Conservation (phyloP, 2,113 vertebrate species). For the Brachyhypopomus occidentalis region DNA sequence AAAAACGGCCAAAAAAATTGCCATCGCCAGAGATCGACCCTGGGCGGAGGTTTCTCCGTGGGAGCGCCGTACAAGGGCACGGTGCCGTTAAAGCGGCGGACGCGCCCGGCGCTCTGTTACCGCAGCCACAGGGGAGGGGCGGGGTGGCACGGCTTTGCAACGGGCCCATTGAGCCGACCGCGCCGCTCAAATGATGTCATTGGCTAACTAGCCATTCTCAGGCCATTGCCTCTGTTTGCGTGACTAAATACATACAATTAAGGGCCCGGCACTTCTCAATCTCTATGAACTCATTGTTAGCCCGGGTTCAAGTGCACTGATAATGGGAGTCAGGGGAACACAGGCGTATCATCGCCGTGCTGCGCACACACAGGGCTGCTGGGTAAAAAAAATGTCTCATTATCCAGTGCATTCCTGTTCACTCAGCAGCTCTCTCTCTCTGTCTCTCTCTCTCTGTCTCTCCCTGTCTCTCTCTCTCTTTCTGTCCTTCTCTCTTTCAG, state of each 20-base stretch:
- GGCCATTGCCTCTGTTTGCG: slow-evolving; percentile 99
- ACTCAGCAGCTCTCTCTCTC: slow-evolving; percentile 68
- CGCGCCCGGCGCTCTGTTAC: slow-evolving; percentile 22
- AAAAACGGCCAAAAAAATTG: slow-evolving; percentile 3
- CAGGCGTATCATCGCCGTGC: slow-evolving; percentile 81
- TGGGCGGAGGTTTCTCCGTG: neutral
- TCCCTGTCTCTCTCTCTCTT: slow-evolving; percentile 45
- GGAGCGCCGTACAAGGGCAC: slow-evolving; percentile 10
- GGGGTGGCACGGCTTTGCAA: slow-evolving; percentile 79
- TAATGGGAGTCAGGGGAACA: slow-evolving; percentile 96
- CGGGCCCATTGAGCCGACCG: slow-evolving; percentile 88
- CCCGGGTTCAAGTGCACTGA: slow-evolving; percentile 98
- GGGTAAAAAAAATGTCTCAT: slow-evolving; percentile 88
- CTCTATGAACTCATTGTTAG: slow-evolving; percentile 99
- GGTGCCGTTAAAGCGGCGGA: slow-evolving; percentile 36
- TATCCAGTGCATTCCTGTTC: slow-evolving; percentile 78
- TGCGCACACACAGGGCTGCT: slow-evolving; percentile 78
- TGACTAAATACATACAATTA: slow-evolving; percentile 99
- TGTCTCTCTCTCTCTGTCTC: slow-evolving; percentile 50
- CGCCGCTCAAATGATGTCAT: slow-evolving; percentile 93
- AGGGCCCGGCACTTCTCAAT: slow-evolving; percentile 94
- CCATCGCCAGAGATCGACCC: neutral
- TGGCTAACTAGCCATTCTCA: slow-evolving; percentile 97
- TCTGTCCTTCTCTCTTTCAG: slow-evolving; percentile 32
- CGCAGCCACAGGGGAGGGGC: slow-evolving; percentile 68